These are phyloP conservation scores for Drosophila biarmipes DNA, from an alignment of 1,140 invertebrate genomes.

Conservation along the genomic window DNA sequence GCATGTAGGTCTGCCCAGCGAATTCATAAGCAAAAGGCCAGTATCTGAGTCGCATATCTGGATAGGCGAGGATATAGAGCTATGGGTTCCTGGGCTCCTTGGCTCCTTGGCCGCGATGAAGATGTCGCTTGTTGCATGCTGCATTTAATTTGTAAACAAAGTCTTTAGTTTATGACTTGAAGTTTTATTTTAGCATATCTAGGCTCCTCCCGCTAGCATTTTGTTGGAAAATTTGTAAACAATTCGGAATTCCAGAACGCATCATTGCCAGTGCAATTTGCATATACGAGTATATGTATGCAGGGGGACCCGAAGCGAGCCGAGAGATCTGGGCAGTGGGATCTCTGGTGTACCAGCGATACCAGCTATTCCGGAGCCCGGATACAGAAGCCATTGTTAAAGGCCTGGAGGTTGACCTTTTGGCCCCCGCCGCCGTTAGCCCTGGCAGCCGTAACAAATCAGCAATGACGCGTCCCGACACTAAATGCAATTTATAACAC, in stretches of 20 bases:
- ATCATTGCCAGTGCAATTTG: constrained; percentile 48
- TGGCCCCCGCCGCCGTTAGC: constrained; percentile 25
- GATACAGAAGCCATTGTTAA: constrained; percentile 38
- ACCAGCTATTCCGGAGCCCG: neutral
- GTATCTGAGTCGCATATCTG: constrained; percentile 41
- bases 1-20: constrained; percentile 27
- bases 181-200: constrained; percentile 81
- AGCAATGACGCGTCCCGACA: constrained; percentile 76
- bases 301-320: too few species aligned
- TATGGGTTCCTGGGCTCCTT: neutral
- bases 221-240: constrained; percentile 80
- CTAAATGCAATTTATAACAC: constrained; percentile 83
- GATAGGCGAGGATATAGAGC: constrained; percentile 9
- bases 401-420: constrained; percentile 59
- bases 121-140: constrained; percentile 79
- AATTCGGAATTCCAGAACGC: constrained; percentile 69
- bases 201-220: constrained; percentile 56
- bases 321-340: neutral
- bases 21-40: constrained; percentile 64
- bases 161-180: constrained; percentile 82
- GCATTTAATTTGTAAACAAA: constrained; percentile 84
- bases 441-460: constrained; percentile 76
- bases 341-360: neutral
- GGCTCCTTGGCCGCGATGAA: constrained; percentile 47
- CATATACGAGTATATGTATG: constrained; percentile 54